Evolutionary conservation across 2,797 vertebrate genomes (phyloP).

Genomic region (Rhincodon typus): DNA sequence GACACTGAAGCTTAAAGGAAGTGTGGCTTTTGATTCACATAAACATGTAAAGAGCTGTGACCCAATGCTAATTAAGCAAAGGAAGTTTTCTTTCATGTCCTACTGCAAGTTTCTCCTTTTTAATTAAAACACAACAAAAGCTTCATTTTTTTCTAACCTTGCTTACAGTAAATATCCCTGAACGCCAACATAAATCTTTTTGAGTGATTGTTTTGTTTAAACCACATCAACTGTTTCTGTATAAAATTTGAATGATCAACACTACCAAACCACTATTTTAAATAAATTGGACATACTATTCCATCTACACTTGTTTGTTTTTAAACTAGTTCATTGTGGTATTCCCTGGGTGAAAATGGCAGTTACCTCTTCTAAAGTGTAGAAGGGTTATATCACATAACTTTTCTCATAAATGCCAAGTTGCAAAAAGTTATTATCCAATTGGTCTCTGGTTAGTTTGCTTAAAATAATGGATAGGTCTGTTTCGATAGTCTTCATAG

Average conservation of each 20-base stretch:
- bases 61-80: conserved; percentile 12
- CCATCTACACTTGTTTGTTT: neutral
- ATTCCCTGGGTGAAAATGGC: neutral
- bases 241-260: neutral
- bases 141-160: neutral
- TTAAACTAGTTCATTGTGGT: neutral
- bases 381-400: neutral
- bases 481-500: neutral
- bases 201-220: neutral
- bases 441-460: neutral
- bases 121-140: neutral
- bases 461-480: neutral
- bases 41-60: neutral
- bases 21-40: neutral
- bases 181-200: neutral
- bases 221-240: neutral
- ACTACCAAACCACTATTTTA: neutral
- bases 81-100: neutral
- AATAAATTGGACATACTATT: neutral
- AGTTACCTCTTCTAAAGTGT: neutral
- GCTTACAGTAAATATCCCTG: neutral
- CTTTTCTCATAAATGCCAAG: neutral
- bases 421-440: neutral
- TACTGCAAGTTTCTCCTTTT: neutral
- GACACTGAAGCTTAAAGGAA: neutral